Base-by-base conservation (phyloP, 2,113 vertebrate species). In the Pionites leucogaster region DNA sequence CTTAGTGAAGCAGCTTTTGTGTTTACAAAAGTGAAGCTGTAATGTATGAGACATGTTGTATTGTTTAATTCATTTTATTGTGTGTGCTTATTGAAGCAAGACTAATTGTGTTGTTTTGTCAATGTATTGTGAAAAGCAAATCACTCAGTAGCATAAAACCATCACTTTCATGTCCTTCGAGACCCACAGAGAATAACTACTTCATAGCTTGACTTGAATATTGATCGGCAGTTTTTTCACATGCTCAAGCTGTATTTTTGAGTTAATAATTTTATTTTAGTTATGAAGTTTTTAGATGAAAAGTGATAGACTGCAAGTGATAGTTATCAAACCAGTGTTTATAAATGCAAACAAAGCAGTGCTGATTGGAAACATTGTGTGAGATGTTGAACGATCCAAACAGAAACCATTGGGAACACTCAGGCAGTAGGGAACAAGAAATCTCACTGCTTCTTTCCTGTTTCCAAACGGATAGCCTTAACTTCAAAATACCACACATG, bases 41-140 rank as follows among this genome's bases (percentile, higher is more conserved):
- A 95, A 92, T 91, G 86, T 92, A 86, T 92, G 82, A 85, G 90
- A 78, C 67, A 9, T 94, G 91, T 94, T 96, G 64, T 96, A 94
- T 93, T 96, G 97, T 98, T 98, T 98, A 97, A 98, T 98, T 98
- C 97, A 97, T 97, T 98, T 97, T 97, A 96, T 95, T 96, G 95
- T 97, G 97, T 98, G 96, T 98, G 98, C 98, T 98, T 98, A 97
- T 96, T 98, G 98, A 99, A 98, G 98, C 98, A 98, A 98, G 98
- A 98, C 98, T 98, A 98, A 98, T 98, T 98, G 98, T 98, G 97
- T 98, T 95, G 97, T 98, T 98, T 98, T 97, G 98, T 98, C 98
- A 88, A 97, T 98, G 98, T 96, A 97, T 98, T 98, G 98, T 98
- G 98, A 98, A 97, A 94, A 98, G 97, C 95, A 95, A 98, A 98